Base-by-base conservation (phyloP, 2,797 vertebrate genomes). In the Mus caroli region DNA sequence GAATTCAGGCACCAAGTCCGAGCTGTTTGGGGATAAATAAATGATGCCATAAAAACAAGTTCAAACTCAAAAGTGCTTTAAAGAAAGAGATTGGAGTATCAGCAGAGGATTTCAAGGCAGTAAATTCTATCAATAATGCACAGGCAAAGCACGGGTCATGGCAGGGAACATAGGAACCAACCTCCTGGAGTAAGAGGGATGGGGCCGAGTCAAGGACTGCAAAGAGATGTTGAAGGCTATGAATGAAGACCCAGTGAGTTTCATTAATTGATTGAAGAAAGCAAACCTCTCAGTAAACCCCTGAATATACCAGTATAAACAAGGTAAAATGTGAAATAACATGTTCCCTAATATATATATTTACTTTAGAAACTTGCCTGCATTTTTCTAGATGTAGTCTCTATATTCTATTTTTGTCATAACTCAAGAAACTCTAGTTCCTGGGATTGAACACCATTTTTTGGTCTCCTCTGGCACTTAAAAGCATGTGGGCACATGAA, bases 311-410 rank as follows among this genome's bases (percentile, higher is more conserved):
- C 43, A 90, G 76, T 37, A 52, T 54, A 52, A 24, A 24, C 40
- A 50, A 96, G n/a, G 11, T 56, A 60, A 84, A 93, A 88, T 34
- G 26, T 54, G 40, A 93, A 85, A 93, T 54, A 46, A 26, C 73
- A 40, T 52, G 89, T 85, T 79, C 75, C 78, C 88, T 26, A 19
- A 92, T 92, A 83, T 85, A 88, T 12, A 90, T 7, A 90, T 37
- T 88, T 76, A 40, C 12, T 40, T 84, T 75, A 43, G 85, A 77
- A 95, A 50, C 69, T 3, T 76, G 15, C 6, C 26, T 91, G 14
- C 6, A 34, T 77, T 86, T 93, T 92, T 86, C 26, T 75, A 93
- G 52, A 37, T 37, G 71, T 91, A 73, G 86, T 88, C 40, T 82
- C 28, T 79, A 76, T 5, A 90, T 43, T 58, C 12, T 9, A 5